Evolutionary conservation across 2,797 vertebrate genomes (phyloP).

Genomic region (Ptychadena robeensis): DNA sequence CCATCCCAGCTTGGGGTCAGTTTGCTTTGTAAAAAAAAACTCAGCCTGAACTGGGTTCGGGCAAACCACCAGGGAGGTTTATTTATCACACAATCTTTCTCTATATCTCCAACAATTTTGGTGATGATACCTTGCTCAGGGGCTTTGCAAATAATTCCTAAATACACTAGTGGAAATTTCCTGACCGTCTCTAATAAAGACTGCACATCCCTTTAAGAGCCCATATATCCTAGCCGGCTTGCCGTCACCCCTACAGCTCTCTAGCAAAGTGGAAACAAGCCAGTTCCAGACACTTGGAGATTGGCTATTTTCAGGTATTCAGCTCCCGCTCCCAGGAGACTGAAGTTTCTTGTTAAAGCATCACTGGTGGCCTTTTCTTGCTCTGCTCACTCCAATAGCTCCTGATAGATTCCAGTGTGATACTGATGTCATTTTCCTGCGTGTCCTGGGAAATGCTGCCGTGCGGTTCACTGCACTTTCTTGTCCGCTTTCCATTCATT

Average conservation of each 20-base stretch:
- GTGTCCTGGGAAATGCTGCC: conserved; percentile 45
- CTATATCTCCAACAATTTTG: no score
- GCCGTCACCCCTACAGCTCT: not conserved
- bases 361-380: conserved; percentile 48
- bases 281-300: conserved; percentile 9
- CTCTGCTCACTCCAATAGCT: conserved; percentile 30
- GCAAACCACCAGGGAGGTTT: no score
- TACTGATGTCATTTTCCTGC: conserved; percentile 44
- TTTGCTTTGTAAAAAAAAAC: no score
- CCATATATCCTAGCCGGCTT: not conserved
- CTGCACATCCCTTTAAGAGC: not conserved
- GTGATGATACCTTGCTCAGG: no score
- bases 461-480: conserved; percentile 28
- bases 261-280: conserved; percentile 4
- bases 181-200: no score
- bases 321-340: conserved; percentile 12
- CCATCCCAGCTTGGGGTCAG: no score
- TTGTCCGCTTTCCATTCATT: conserved; percentile 38
- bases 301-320: conserved; percentile 39
- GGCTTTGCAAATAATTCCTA: no score
- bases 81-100: no score
- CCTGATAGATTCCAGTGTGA: conserved; percentile 48
- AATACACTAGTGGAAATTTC: no score
- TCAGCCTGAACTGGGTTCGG: no score
- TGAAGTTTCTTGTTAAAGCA: conserved; percentile 13